Evolutionary conservation across 2,113 vertebrate species (phyloP).

Genomic region (Entelurus aequoreus): DNA sequence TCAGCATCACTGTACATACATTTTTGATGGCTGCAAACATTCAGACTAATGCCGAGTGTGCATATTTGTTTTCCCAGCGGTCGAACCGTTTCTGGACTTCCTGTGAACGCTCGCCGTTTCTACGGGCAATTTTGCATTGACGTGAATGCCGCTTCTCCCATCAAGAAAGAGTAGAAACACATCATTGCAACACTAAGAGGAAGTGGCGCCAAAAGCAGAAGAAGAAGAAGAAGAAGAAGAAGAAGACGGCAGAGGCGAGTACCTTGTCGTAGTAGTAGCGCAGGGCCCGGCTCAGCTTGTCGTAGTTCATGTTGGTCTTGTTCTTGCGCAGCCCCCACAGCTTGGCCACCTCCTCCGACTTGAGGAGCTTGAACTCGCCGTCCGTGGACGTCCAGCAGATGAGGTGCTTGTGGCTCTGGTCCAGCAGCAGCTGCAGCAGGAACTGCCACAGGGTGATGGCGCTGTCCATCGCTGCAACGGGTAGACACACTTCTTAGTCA

Average conservation of each 20-base stretch:
- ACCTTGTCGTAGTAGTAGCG: conserved; percentile 98
- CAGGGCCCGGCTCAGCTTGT: conserved; percentile 93
- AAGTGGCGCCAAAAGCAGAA: conserved; percentile 22
- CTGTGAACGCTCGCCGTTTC: too few species aligned
- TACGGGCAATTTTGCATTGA: too few species aligned
- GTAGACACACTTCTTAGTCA: too few species aligned
- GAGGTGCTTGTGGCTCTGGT: conserved; percentile 93
- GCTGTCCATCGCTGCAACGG: conserved; percentile 88
- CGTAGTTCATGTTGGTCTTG: conserved; percentile 98
- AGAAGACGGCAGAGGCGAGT: conserved; percentile 9
- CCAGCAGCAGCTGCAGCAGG: conserved; percentile 93
- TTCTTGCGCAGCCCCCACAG: conserved; percentile 96
- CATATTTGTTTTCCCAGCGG: too few species aligned
- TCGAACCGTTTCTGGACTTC: too few species aligned
- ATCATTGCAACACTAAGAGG: conserved; percentile 15
- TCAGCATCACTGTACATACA: too few species aligned
- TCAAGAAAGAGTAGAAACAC: too few species aligned
- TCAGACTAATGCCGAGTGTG: too few species aligned
- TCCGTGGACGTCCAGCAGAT: conserved; percentile 96
- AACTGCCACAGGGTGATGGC: conserved; percentile 98
- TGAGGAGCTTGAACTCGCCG: conserved; percentile 96
- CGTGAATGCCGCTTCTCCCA: too few species aligned
- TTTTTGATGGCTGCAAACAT: too few species aligned
- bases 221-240: background rate
- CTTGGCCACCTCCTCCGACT: conserved; percentile 95